phyloP scores from a whole-genome alignment of 2,888 invertebrate species.

The Lucinisca nassula region DNA sequence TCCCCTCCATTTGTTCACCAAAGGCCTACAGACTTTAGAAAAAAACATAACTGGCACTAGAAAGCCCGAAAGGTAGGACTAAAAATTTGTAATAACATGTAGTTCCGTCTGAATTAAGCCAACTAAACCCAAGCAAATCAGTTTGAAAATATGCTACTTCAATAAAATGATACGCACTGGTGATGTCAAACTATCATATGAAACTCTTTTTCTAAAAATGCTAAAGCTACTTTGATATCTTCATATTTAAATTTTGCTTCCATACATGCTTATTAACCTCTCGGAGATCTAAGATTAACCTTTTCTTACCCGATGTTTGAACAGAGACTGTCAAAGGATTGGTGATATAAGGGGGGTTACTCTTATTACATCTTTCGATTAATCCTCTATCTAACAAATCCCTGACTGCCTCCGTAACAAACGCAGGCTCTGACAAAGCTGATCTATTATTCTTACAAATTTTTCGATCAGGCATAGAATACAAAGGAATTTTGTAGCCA shows the following conservation, averaged over 20 bases:
- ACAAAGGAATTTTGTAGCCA: constrained; percentile 25
- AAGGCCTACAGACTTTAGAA: constrained; percentile 40
- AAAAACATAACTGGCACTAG: constrained; percentile 36
- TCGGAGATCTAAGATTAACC: constrained; percentile 24
- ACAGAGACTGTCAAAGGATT: constrained; percentile 17
- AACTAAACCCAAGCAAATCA: constrained; percentile 32
- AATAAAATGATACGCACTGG: constrained; percentile 55
- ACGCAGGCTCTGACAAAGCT: background rate
- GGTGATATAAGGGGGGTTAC: background rate
- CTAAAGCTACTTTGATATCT: constrained; percentile 30
- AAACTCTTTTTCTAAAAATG: constrained; percentile 22
- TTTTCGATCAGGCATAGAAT: background rate
- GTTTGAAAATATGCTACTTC: constrained; percentile 35
- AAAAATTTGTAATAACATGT: constrained; percentile 24
- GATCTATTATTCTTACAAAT: constrained; percentile 34
- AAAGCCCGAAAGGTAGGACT: constrained; percentile 40
- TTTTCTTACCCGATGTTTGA: constrained; percentile 26
- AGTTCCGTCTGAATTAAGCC: no score
- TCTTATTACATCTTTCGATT: constrained; percentile 11
- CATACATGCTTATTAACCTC: constrained; percentile 35
- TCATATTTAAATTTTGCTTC: constrained; percentile 42
- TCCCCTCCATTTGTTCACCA: constrained; percentile 41
- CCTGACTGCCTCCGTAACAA: constrained; percentile 28
- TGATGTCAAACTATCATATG: constrained; percentile 39
- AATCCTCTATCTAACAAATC: constrained; percentile 34